These are phyloP conservation scores for Eulacestoma nigropectus DNA, from an alignment of 2,113 vertebrate species.

Conservation along the genomic window DNA sequence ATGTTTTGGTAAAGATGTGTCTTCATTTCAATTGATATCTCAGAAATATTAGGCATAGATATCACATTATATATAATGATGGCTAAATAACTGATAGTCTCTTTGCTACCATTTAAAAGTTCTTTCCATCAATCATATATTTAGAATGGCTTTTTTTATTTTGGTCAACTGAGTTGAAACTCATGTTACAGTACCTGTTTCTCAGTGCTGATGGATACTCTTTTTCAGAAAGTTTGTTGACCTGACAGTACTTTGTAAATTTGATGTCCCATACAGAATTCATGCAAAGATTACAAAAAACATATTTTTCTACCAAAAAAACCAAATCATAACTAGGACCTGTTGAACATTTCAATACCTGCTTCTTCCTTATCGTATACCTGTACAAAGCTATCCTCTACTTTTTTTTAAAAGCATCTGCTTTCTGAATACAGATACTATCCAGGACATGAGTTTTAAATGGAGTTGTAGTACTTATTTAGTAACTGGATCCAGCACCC, in stretches of 20 bases:
- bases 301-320: background rate
- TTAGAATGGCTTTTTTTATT: background rate
- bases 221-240: background rate
- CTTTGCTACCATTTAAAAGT: background rate
- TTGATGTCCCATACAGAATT: background rate
- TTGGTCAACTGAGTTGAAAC: background rate
- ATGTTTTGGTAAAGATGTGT: background rate
- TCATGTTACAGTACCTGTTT: background rate
- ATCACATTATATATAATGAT: background rate
- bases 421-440: background rate
- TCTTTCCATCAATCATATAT: background rate
- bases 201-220: background rate
- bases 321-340: background rate
- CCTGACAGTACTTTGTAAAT: background rate
- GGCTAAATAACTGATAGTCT: background rate
- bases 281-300: background rate
- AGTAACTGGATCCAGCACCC: background rate
- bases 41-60: background rate
- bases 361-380: background rate
- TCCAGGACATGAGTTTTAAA: background rate
- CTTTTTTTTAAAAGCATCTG: constrained; percentile 7
- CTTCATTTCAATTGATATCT: background rate
- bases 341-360: background rate
- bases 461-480: constrained; percentile 13
- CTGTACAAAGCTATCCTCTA: background rate